Conservation (phyloP, 2,888 invertebrate species). For the Pimpla rufipes region DNA sequence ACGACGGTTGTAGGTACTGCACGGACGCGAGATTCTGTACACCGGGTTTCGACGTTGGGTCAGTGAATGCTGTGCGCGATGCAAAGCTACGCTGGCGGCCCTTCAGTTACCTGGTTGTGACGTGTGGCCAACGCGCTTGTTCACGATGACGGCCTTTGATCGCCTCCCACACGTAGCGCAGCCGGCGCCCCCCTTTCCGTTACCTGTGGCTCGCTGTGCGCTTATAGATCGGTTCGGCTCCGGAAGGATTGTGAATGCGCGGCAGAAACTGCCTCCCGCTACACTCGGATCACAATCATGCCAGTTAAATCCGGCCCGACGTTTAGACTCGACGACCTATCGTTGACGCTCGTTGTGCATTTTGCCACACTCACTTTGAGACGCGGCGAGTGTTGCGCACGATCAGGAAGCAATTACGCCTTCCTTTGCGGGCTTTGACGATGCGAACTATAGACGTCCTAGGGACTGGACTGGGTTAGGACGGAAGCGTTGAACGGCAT, state of each 20-base stretch:
- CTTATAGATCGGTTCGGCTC: conserved; percentile 53
- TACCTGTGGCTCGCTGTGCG: conserved; percentile 21
- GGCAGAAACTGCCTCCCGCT: conserved; percentile 28
- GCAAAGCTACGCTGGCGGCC: conserved; percentile 50
- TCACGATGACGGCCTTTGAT: conserved; percentile 67
- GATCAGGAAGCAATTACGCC: conserved; percentile 2
- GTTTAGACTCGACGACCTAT: conserved; percentile 6
- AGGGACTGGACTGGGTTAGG: background rate
- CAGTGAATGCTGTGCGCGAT: conserved; percentile 19
- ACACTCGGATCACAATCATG: conserved; percentile 51
- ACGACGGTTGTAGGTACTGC: conserved; percentile 21
- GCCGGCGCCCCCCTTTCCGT: conserved; percentile 26
- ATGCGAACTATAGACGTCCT: background rate
- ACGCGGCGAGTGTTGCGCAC: conserved; percentile 12
- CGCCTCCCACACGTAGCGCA: conserved; percentile 52
- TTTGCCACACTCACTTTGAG: conserved; percentile 57
- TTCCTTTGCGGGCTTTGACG: conserved; percentile 11
- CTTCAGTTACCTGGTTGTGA: conserved; percentile 53
- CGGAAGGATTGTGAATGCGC: conserved; percentile 46
- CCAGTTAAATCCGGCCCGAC: conserved; percentile 39
- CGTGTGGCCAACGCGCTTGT: conserved; percentile 58
- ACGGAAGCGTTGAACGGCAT: background rate
- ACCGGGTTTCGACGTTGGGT: conserved; percentile 38
- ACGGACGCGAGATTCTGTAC: conserved; percentile 10
- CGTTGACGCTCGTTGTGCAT: conserved; percentile 47